Evolutionary conservation across 2,113 vertebrate genomes (phyloP).

Genomic region (Chrysemys picta): DNA sequence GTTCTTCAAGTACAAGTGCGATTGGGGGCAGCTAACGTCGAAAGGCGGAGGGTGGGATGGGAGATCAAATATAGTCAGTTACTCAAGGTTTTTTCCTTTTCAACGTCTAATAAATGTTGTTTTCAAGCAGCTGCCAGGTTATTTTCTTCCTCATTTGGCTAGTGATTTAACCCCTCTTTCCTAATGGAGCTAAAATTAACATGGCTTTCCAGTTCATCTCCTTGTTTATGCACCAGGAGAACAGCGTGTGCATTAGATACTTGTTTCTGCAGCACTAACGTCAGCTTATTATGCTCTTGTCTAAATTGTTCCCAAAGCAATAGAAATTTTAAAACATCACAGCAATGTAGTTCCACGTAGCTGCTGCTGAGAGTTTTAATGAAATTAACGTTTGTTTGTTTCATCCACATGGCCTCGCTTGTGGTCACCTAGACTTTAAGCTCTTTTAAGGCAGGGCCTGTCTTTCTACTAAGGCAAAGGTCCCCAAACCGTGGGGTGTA

Average conservation of each 20-base stretch:
- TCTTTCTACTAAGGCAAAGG: too few relatives aligned
- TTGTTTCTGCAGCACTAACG: neutral
- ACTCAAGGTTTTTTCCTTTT: neutral
- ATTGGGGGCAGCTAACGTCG: neutral
- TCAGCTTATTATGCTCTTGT: neutral
- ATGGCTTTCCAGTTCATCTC: neutral
- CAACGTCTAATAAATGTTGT: neutral
- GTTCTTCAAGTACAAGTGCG: too few relatives aligned
- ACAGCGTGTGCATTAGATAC: rapidly evolving
- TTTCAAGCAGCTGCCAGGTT: neutral
- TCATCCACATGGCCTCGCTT: neutral
- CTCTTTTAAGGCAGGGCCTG: neutral
- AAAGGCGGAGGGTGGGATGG: neutral
- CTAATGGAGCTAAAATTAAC: rapidly evolving
- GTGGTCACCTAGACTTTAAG: neutral
- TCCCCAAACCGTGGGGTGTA: too few relatives aligned
- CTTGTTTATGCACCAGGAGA: rapidly evolving
- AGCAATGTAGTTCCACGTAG: neutral
- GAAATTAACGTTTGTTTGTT: neutral
- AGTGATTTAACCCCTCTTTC: rapidly evolving
- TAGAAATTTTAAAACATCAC: neutral
- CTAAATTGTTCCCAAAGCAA: neutral
- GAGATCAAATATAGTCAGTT: neutral
- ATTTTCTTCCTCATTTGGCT: neutral
- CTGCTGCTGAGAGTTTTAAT: neutral